These are phyloP conservation scores for Trachelipus rathkii DNA, from an alignment of 1,140 invertebrate species.

Conservation along the genomic window DNA sequence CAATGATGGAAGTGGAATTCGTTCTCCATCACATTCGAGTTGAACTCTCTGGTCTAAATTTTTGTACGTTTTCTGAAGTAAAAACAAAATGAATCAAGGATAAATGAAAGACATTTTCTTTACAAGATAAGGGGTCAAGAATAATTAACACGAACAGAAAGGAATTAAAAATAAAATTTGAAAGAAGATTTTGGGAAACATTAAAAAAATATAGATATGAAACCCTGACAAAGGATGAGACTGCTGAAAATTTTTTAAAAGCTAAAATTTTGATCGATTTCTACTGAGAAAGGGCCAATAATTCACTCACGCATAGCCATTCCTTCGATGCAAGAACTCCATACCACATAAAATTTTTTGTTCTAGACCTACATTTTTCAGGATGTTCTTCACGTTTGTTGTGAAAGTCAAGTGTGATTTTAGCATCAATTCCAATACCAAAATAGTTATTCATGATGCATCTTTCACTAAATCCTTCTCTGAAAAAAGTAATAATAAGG, in stretches of 20 bases:
- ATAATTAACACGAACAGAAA: too few relatives aligned
- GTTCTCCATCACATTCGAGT: conserved; percentile 84
- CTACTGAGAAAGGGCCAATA: neutral
- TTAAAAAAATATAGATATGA: too few relatives aligned
- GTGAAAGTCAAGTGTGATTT: conserved; percentile 96
- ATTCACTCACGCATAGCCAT: conserved; percentile 59
- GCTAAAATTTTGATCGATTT: neutral
- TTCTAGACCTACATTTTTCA: conserved; percentile 89
- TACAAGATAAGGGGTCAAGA: too few relatives aligned
- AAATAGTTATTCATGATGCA: conserved; percentile 99
- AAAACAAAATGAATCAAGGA: conserved; percentile 1
- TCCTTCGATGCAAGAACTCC: conserved; percentile 92
- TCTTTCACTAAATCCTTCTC: conserved; percentile 85
- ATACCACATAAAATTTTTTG: conserved; percentile 96
- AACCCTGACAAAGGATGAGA: too few relatives aligned
- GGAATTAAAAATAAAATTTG: too few relatives aligned
- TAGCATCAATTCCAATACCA: conserved; percentile 97
- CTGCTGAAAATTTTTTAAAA: too few relatives aligned
- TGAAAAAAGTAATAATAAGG: conserved; percentile 46
- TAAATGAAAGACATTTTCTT: too few relatives aligned
- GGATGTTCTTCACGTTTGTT: conserved; percentile 96
- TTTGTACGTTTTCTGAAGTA: conserved; percentile 71
- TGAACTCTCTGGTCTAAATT: conserved; percentile 93
- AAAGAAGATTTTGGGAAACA: neutral
- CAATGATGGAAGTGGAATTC: conserved; percentile 83